These are phyloP conservation scores for Corythornis leucogaster DNA, from an alignment of 2,797 vertebrate genomes.

Conservation along the genomic window DNA sequence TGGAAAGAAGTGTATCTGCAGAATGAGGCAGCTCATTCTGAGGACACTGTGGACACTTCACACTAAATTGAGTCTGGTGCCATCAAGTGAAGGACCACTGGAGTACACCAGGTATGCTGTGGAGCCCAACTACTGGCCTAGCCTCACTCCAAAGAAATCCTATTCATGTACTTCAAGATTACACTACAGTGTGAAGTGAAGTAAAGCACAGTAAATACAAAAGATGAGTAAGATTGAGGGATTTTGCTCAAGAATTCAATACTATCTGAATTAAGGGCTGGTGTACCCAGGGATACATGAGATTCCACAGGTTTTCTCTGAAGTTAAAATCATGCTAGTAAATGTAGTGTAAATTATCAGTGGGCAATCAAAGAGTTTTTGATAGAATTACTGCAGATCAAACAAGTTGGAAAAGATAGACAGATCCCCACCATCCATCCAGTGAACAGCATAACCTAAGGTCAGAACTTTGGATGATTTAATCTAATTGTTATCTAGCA, in stretches of 20 bases:
- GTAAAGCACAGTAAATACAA: not conserved
- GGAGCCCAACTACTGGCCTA: not conserved
- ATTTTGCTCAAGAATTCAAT: not conserved
- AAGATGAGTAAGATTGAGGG: not conserved
- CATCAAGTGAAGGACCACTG: not conserved
- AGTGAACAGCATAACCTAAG: not conserved
- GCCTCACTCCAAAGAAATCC: not conserved
- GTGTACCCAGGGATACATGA: not conserved
- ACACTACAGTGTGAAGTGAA: not conserved
- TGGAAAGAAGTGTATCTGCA: not conserved
- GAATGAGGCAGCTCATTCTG: not conserved
- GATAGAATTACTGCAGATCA: conserved; percentile 2
- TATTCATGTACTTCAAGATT: not conserved
- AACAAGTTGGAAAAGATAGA: not conserved
- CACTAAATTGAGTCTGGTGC: not conserved
- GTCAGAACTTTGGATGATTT: conserved; percentile 8
- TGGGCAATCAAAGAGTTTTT: not conserved
- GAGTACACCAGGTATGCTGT: not conserved
- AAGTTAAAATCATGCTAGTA: not conserved
- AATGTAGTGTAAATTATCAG: not conserved
- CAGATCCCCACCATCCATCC: not conserved
- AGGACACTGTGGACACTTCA: not conserved
- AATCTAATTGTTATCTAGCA: conserved; percentile 30
- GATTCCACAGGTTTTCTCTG: not conserved
- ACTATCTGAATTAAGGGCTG: not conserved